Evolutionary conservation across 1,140 invertebrate species (phyloP), one percentile per base, ranked within the genome.

Genomic region (Diorhabda carinulata): DNA sequence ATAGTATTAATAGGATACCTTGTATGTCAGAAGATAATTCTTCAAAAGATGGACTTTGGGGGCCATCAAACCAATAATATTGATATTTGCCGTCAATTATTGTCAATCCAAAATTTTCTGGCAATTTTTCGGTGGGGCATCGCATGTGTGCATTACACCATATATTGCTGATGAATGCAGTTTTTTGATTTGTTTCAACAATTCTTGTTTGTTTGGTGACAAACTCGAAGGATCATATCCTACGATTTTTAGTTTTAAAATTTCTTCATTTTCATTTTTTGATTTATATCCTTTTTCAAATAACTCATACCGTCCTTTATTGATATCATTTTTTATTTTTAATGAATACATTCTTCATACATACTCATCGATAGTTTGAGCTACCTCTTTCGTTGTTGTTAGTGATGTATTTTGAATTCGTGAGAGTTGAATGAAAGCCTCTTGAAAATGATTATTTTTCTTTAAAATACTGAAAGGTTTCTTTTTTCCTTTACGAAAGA

Each of bases 181-280:
- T 47, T 47, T 8, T 47, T 47, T 47, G 8, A 47, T 47, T 47
- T 47, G 45, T 47, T 47, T 4, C 45, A 47, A 47, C 45, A 61
- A 61, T 61, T 61, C 60, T 61, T 61, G 60, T 61, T 61, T 61
- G 41, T 25, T 61, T 61, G 60, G 60, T 61, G 60, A 42, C 60
- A 61, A 61, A 61, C 60, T 61, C 40, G 60, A 61, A 61, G 60
- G 60, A 61, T 61, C 60, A 61, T 61, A 61, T 61, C 60, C 60
- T 43, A 61, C 41, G 4, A 60, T 60, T 10, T 60, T 61, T 61
- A n/a, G n/a, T 61, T 61, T 43, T 8, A 42, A 43, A 8, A 42
- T n/a, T 41, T 61, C 8, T 61, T 61, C 60, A 61, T 43, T 43
- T 61, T 43, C 60, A 61, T 43, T 61, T 61, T 61, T 61, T 61